Evolutionary conservation across 2,888 invertebrate genomes (phyloP), one percentile per base, ranked within the genome.

Genomic region (Drosophila pseudotakahashii): DNA sequence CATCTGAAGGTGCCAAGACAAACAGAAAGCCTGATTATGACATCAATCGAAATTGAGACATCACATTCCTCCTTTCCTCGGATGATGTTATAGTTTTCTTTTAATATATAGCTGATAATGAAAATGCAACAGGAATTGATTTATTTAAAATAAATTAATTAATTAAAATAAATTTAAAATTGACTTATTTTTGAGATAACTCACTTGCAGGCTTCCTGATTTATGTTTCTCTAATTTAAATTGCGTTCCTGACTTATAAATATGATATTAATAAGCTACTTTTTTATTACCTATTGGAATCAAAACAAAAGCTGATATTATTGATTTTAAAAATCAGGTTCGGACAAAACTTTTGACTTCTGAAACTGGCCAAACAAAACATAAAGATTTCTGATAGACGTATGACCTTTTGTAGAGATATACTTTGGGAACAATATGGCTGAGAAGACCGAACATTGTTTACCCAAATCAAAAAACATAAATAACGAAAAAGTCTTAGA

Each of bases 291-390:
- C 9, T 53, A 63, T 41, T 53, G 34, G 53, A 63, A 53, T 66
- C 64, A 34, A 32, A 23, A 47, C 45, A 47, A 47, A 39, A 19
- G 37, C 23, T 16, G 13, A 39, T 41, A 26, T 63, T 32, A 45
- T 63, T 64, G 39, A 39, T 63, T 51, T 14, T 11, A 7, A 19
- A 11, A 59, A 76, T 74, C 83, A 62, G 75, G 83, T 83, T 77
- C 34, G 7, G 2, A 7, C 23, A 32, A 57, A n/a, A 11, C 11
- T 16, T 14, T 51, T 39, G 23, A 47, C 34, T 66, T 47, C 45
- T 36, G 32, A 53, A 66, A 41, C 34, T 14, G 26, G 34, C 6
- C 26, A 60, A 30, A 7, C 47, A 41, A 62, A 59, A 48, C 16
- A 47, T 11, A 34, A 16, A n/a, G 13, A 32, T 26, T 16, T 45